phyloP scores from a whole-genome alignment of 1,140 invertebrate species.

The Manduca sexta region DNA sequence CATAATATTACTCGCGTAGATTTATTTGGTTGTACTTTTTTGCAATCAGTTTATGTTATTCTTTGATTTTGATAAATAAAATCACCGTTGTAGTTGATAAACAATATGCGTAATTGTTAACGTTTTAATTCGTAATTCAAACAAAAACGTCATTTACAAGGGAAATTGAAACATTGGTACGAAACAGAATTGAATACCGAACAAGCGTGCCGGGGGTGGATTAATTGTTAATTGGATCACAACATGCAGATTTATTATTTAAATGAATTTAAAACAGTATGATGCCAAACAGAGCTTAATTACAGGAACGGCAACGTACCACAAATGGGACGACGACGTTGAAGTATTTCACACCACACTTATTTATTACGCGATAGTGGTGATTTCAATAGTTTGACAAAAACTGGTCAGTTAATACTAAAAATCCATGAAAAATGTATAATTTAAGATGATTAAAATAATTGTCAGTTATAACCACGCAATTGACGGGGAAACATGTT shows the following conservation, averaged over 20 bases:
- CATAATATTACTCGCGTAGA: too few species aligned
- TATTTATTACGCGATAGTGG: too few species aligned
- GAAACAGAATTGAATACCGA: slow-evolving; percentile 49
- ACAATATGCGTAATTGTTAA: slow-evolving; percentile 41
- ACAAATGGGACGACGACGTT: background rate
- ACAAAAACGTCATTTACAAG: slow-evolving; percentile 46
- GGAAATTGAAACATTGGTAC: slow-evolving; percentile 50
- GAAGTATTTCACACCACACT: background rate
- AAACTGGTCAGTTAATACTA: too few species aligned
- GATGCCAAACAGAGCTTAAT: slow-evolving; percentile 28
- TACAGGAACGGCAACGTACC: slow-evolving; percentile 4
- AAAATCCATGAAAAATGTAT: too few species aligned
- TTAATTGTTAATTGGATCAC: slow-evolving; percentile 63
- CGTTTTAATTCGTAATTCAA: slow-evolving; percentile 46
- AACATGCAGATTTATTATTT: slow-evolving; percentile 45
- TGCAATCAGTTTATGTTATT: too few species aligned
- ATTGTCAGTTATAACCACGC: too few species aligned
- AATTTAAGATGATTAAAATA: too few species aligned
- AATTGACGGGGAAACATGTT: too few species aligned
- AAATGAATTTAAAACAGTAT: slow-evolving; percentile 34
- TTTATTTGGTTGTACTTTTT: too few species aligned
- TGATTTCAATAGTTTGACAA: too few species aligned
- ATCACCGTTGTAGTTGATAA: background rate
- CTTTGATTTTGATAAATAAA: too few species aligned
- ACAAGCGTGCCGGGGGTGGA: slow-evolving; percentile 33